Evolutionary conservation across 2,888 invertebrate genomes (phyloP), one percentile per base, ranked within the genome.

Genomic region (Sericinus montela): DNA sequence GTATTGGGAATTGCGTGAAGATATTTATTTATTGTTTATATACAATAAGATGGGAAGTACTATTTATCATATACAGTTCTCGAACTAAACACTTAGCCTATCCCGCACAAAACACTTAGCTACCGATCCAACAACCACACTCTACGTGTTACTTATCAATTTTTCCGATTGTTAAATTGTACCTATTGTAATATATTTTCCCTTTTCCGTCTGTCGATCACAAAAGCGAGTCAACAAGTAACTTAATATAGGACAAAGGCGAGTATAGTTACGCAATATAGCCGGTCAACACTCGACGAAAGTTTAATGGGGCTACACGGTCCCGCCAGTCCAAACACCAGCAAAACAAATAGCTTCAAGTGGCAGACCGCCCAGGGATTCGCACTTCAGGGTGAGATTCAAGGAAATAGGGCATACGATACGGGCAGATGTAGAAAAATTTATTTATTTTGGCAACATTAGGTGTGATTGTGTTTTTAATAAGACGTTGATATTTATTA

Each of bases 351-450:
- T 75, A 78, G 51, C 43, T 35, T 60, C 42, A 47, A 63, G 62
- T 54, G 68, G 58, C 9, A 60, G 75, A 81, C 83, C 82, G 77
- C 82, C 81, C 80, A 75, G 65, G 60, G 78, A 73, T 79, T 81
- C 79, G 81, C 80, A 75, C 70, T 67, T 62, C 63, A 65, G 53
- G 42, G 36, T 46, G 48, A 57, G 54, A 54, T 67, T 63, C 62
- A 60, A 48, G 56, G 60, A 60, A 64, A 49, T 51, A 46, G 57
- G 53, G 48, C 53, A 61, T 51, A 53, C 53, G 60, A 62, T 60
- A 59, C 57, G 35, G 47, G 51, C 29, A 19, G 13, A 13, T 32
- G n/a, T 5, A 8, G 30, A 14, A 5, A n/a, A 48, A 48, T 42
- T 36, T 49, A 38, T 48, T 43, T 43, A 37, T 48, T 48, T 43